A percentile compares a stretch with the other conserved stretches of the same genome.
These are phyloP conservation scores for Nasonia vitripennis DNA, from an alignment of 1,140 invertebrate species.

Conservation along the genomic window DNA sequence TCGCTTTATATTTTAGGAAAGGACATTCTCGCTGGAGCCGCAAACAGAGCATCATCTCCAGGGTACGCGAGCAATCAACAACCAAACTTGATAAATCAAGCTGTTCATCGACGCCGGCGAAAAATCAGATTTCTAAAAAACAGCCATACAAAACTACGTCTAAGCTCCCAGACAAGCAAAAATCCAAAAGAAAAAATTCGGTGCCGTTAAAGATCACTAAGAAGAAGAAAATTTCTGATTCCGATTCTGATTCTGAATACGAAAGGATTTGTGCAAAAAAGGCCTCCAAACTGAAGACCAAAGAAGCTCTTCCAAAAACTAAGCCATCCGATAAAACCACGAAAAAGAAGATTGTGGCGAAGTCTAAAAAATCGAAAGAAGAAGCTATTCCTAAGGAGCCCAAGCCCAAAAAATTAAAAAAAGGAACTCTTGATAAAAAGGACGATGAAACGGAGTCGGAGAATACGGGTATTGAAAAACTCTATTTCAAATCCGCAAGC, in stretches of 20 bases:
- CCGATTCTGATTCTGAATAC: background rate
- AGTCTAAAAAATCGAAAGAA: background rate
- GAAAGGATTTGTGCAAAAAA: background rate
- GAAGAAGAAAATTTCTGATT: background rate
- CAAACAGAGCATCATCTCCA: constrained; percentile 24
- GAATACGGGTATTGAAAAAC: constrained; percentile 1
- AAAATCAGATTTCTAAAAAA: background rate
- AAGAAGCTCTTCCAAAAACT: background rate
- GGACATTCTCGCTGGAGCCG: background rate
- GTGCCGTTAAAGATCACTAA: background rate
- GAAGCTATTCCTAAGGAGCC: background rate
- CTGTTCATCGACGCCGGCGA: background rate
- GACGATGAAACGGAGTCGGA: background rate
- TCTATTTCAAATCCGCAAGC: constrained; percentile 7
- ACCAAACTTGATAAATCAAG: background rate
- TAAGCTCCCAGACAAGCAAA: background rate
- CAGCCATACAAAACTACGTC: background rate
- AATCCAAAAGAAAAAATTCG: background rate
- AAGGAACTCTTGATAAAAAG: background rate
- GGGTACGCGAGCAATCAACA: background rate
- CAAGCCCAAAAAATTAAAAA: background rate
- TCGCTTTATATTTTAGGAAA: constrained; percentile 50
- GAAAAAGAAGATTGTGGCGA: background rate
- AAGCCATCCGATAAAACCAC: background rate
- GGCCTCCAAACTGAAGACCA: background rate